A percentile compares a stretch with the other conserved stretches of the same genome.
Conservation (phyloP, 2,797 vertebrate genomes). For the Parauchenoglanis punctatus region DNA sequence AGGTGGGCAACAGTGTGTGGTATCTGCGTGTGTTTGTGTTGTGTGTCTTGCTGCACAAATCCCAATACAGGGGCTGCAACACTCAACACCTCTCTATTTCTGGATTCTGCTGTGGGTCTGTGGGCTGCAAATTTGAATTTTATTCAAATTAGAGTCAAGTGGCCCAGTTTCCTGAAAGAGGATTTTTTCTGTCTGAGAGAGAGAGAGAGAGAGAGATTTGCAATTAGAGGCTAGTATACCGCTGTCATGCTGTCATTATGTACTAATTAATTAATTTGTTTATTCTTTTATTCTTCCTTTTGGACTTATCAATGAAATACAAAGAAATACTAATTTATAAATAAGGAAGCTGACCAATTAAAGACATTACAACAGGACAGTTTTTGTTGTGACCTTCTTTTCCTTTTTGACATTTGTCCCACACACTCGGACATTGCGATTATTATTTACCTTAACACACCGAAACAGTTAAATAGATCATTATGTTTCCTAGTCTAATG, state of each 20-base stretch:
- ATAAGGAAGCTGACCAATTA: background rate
- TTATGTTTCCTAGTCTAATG: background rate
- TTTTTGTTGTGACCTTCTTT: background rate
- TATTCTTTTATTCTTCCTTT: background rate
- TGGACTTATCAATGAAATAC: background rate
- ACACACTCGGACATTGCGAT: background rate
- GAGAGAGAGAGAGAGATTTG: background rate
- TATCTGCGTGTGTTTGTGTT: slow-evolving; percentile 13
- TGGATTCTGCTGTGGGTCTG: slow-evolving; percentile 62
- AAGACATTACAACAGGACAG: background rate
- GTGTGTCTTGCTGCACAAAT: slow-evolving; percentile 56
- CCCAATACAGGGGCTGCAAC: slow-evolving; percentile 48
- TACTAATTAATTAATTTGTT: background rate
- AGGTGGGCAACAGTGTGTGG: slow-evolving; percentile 4
- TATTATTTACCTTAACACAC: background rate
- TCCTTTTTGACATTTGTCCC: background rate
- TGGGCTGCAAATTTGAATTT: slow-evolving; percentile 71
- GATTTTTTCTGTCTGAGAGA: slow-evolving; percentile 4
- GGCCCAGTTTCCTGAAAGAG: slow-evolving; percentile 66
- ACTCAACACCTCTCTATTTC: slow-evolving; percentile 56
- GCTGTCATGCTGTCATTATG: background rate
- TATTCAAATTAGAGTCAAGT: slow-evolving; percentile 79
- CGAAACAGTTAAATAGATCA: background rate
- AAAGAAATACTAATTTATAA: background rate
- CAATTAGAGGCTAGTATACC: background rate